A percentile compares a stretch with the other conserved stretches of the same genome.
phyloP scores from a whole-genome alignment of 2,888 invertebrate species.

The Rhagonycha lutea region DNA sequence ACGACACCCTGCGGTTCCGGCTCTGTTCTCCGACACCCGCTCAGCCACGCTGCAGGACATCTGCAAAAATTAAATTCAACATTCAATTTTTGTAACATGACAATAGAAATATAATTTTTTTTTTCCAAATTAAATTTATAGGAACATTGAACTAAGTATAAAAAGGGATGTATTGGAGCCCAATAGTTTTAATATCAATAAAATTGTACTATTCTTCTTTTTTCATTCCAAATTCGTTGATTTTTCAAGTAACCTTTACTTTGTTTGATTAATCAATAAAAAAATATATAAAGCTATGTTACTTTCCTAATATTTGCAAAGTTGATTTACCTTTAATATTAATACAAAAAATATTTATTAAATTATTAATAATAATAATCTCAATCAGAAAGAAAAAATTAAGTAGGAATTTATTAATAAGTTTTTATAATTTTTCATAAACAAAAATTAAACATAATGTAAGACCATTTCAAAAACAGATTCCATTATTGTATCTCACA shows the following conservation, averaged over 20 bases:
- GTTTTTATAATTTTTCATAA: background rate
- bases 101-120: background rate
- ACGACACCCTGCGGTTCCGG: slow-evolving; percentile 52
- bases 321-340: background rate
- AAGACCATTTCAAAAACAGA: background rate
- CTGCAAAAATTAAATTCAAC: slow-evolving; percentile 44
- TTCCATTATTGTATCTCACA: background rate
- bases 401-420: background rate
- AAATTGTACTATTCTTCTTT: background rate
- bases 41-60: slow-evolving; percentile 65
- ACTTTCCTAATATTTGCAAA: background rate
- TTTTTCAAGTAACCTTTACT: background rate
- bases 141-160: too few relatives aligned
- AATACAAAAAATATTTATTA: too few relatives aligned
- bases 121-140: too few relatives aligned
- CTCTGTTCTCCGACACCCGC: slow-evolving; percentile 53
- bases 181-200: background rate
- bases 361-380: too few relatives aligned
- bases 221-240: background rate
- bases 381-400: background rate
- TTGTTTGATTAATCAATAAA: background rate
- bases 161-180: background rate
- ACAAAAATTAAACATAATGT: background rate
- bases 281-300: too few relatives aligned
- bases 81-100: background rate